Percentiles rank a stretch among this genome's conserved stretches.
Conservation (phyloP, 2,797 vertebrate genomes). For the Falco cherrug region DNA sequence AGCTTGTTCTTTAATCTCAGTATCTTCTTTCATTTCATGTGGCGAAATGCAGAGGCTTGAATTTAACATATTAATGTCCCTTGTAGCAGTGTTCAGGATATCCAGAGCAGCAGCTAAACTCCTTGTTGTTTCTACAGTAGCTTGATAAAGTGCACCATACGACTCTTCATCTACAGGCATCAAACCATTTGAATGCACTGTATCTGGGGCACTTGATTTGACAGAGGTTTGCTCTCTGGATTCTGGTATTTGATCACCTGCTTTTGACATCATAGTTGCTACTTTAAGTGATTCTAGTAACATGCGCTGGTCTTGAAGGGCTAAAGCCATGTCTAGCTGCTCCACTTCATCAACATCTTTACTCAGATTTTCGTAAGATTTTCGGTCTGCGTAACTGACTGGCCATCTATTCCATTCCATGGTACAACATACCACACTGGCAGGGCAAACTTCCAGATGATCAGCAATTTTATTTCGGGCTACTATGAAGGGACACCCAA, state of each 20-base stretch:
- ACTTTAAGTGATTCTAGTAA: slow-evolving; percentile 95
- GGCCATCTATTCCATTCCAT: slow-evolving; percentile 99
- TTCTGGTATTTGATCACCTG: slow-evolving; percentile 79
- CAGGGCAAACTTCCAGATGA: slow-evolving; percentile 92
- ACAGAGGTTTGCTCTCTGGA: slow-evolving; percentile 80
- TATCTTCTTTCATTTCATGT: slow-evolving; percentile 76
- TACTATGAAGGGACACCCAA: slow-evolving; percentile 93
- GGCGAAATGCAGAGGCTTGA: slow-evolving; percentile 79
- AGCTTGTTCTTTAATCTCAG: slow-evolving; percentile 74
- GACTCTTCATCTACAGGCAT: slow-evolving; percentile 88
- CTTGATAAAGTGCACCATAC: slow-evolving; percentile 87
- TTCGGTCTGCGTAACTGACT: slow-evolving; percentile 94
- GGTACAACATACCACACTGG: slow-evolving; percentile 97
- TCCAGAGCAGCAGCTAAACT: slow-evolving; percentile 93
- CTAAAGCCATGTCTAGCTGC: slow-evolving; percentile 97
- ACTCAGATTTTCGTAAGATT: slow-evolving; percentile 96
- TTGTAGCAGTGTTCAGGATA: slow-evolving; percentile 88
- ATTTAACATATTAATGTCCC: slow-evolving; percentile 85
- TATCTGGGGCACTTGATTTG: slow-evolving; percentile 77
- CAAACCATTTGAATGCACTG: slow-evolving; percentile 83
- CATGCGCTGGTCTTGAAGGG: slow-evolving; percentile 98
- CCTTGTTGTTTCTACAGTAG: slow-evolving; percentile 90
- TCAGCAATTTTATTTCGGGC: slow-evolving; percentile 90
- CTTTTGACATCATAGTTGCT: slow-evolving; percentile 90
- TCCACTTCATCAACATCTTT: slow-evolving; percentile 96